Evolutionary conservation across 2,797 vertebrate species (phyloP), one percentile per base, ranked within the genome.

Genomic region (Botia almorhae): DNA sequence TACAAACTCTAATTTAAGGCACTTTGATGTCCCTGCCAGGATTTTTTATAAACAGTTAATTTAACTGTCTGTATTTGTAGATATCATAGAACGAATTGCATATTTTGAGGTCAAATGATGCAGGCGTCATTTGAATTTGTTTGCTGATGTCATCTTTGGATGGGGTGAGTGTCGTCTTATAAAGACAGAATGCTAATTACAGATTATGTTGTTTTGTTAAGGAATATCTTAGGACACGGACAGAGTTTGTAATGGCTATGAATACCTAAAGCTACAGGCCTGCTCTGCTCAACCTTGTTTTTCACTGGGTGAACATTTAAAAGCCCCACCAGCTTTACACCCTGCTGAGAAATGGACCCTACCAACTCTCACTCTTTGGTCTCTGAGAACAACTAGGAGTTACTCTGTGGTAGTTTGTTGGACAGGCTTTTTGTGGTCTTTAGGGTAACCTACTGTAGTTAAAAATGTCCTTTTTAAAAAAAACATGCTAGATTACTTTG

Each of bases 11-110:
- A 89, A 89, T 90, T 92, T 91, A 88, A 87, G 87, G 68, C 71
- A 85, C 93, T 94, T 94, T 94, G 92, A 94, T 92, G 93, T 93
- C 84, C 51, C 81, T 81, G 88, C 86, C 89, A 89, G 87, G 71
- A 64, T 88, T 91, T 87, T 33, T 87, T 88, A 50, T 84, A 76
- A 88, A 83, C 89, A 88, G 81, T 83, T 74, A 55, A 78, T 83
- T 39, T 56, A 71, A 68, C 84, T 33, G 87, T 88, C 85, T 88
- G 87, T 69, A 26, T 89, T 91, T 76, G 81, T 82, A 89, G 87
- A 89, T 88, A 81, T 68, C 89, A 85, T 91, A 86, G 90, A 91
- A 90, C 89, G 85, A 88, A 87, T 90, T 89, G 84, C 84, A 88
- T 88, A 85, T 86, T 85, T 84, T 46, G 43, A 60, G 81, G 69